Evolutionary conservation across 2,888 invertebrate species (phyloP).

Genomic region (Eilema caniola): DNA sequence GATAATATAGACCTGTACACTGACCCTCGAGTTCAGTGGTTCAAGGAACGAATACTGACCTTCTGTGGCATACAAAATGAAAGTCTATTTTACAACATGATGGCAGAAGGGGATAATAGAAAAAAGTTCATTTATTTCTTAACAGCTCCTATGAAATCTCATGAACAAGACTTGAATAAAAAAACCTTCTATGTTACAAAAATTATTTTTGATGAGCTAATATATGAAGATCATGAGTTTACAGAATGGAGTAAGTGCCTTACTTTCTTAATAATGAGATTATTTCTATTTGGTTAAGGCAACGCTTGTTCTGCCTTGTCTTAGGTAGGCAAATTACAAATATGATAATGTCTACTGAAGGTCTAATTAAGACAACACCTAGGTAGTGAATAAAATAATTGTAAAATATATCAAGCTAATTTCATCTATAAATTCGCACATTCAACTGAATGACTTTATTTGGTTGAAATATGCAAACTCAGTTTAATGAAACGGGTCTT

Average conservation of each 20-base stretch:
- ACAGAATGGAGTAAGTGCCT: slow-evolving; percentile 91
- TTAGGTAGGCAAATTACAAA: neutral
- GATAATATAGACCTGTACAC: slow-evolving; percentile 57
- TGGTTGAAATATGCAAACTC: too few relatives aligned
- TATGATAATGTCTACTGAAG: neutral
- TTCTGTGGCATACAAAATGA: slow-evolving; percentile 87
- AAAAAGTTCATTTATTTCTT: slow-evolving; percentile 69
- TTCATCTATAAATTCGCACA: too few relatives aligned
- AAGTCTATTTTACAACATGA: slow-evolving; percentile 87
- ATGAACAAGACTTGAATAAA: slow-evolving; percentile 80
- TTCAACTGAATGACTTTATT: too few relatives aligned
- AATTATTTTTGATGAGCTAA: slow-evolving; percentile 90
- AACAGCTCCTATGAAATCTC: slow-evolving; percentile 60
- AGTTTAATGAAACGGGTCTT: too few relatives aligned
- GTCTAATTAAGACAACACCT: too few relatives aligned
- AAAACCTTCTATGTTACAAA: slow-evolving; percentile 90
- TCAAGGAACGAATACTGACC: slow-evolving; percentile 88
- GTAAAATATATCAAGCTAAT: too few relatives aligned
- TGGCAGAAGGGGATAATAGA: slow-evolving; percentile 84
- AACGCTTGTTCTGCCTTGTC: neutral
- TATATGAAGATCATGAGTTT: slow-evolving; percentile 91
- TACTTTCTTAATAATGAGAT: neutral
- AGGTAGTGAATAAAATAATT: too few relatives aligned
- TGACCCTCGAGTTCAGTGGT: slow-evolving; percentile 90
- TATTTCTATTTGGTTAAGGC: neutral